Percentiles rank a stretch among this genome's conserved stretches.
phyloP scores from a whole-genome alignment of 2,888 invertebrate genomes.

The Neuroscelio doddi region DNA sequence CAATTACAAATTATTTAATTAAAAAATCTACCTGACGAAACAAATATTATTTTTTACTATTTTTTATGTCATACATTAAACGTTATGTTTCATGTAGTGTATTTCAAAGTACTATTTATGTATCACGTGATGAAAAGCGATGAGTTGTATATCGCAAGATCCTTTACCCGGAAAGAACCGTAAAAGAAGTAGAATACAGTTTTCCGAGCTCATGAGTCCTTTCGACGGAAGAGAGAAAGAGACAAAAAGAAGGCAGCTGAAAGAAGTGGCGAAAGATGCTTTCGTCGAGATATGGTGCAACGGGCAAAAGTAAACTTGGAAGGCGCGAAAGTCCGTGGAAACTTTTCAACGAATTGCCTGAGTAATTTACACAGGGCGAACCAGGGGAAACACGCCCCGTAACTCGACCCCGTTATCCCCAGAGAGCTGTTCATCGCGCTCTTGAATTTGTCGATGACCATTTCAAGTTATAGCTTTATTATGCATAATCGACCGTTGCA shows the following conservation, averaged over 20 bases:
- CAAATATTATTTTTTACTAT: too few relatives aligned
- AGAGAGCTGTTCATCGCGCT: slow-evolving; percentile 16
- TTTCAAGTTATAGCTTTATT: slow-evolving; percentile 42
- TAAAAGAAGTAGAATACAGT: slow-evolving; percentile 1
- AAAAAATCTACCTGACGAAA: too few relatives aligned
- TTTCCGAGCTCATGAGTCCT: too few relatives aligned
- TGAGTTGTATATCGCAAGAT: slow-evolving; percentile 4
- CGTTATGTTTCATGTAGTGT: too few relatives aligned
- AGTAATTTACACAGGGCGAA: slow-evolving; percentile 31
- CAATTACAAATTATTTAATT: slow-evolving; percentile 35
- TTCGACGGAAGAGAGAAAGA: slow-evolving; percentile 2
- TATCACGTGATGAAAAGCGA: too few relatives aligned
- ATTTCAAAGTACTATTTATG: too few relatives aligned
- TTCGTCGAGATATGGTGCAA: background rate
- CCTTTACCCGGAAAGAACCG: background rate
- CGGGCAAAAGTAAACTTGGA: slow-evolving; percentile 2
- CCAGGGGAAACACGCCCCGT: background rate
- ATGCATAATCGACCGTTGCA: slow-evolving; percentile 27
- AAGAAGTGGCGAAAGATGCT: slow-evolving; percentile 5
- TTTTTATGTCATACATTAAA: too few relatives aligned
- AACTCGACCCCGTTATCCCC: slow-evolving; percentile 12
- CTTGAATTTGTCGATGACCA: slow-evolving; percentile 32
- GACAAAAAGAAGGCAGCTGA: slow-evolving; percentile 1
- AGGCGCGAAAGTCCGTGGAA: slow-evolving; percentile 1
- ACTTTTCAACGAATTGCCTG: slow-evolving; percentile 31